These are phyloP conservation scores for Bombus terrestris DNA, from an alignment of 1,140 invertebrate species.

Conservation along the genomic window DNA sequence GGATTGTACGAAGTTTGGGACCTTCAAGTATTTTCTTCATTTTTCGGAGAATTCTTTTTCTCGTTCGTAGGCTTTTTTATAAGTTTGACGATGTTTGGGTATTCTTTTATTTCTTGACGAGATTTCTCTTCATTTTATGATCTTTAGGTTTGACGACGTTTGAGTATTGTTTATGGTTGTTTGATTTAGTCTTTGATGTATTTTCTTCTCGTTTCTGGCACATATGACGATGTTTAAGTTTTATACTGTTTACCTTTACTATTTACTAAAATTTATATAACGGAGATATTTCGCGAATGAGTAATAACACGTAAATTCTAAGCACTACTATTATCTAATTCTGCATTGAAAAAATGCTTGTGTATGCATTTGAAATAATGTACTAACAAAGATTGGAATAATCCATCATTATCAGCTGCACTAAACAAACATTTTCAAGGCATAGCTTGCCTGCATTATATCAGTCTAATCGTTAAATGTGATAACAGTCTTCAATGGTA, in stretches of 20 bases:
- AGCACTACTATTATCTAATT: not conserved
- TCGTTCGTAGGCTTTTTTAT: not conserved
- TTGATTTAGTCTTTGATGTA: too few species aligned
- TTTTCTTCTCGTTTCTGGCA: too few species aligned
- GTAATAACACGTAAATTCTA: not conserved
- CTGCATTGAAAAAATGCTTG: not conserved
- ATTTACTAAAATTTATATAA: too few species aligned
- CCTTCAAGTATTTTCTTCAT: not conserved
- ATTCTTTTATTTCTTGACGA: not conserved
- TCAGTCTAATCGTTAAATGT: not conserved
- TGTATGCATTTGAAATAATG: not conserved
- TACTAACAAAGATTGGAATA: not conserved
- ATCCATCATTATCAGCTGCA: not conserved
- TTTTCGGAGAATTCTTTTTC: not conserved
- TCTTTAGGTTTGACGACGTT: too few species aligned
- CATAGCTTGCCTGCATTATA: not conserved
- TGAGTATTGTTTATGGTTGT: too few species aligned
- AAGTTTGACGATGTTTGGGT: not conserved
- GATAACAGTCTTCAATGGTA: not conserved
- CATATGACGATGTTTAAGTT: too few species aligned
- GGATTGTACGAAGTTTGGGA: too few species aligned
- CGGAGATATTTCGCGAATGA: not conserved
- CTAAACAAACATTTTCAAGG: constrained; percentile 1
- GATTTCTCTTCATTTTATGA: too few species aligned
- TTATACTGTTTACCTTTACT: too few species aligned